These are phyloP conservation scores for Slavum lentiscoides DNA, from an alignment of 2,888 invertebrate genomes.

Conservation along the genomic window DNA sequence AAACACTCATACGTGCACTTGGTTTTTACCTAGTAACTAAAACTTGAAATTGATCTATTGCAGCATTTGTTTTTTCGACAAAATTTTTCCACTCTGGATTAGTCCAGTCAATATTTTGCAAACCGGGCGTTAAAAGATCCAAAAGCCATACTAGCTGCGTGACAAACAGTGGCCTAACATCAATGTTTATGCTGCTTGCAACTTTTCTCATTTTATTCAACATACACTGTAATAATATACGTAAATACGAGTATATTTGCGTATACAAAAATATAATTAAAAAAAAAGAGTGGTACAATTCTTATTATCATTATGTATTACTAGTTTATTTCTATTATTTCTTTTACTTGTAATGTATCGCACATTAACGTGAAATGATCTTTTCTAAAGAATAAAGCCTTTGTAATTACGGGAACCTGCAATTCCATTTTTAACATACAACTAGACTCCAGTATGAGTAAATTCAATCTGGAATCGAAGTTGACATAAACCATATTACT, in stretches of 20 bases:
- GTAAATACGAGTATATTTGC: background rate
- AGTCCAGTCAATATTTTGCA: constrained; percentile 83
- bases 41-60: constrained; percentile 79
- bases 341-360: constrained; percentile 72
- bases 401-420: constrained; percentile 79
- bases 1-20: background rate
- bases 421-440: constrained; percentile 80
- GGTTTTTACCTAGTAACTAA: constrained; percentile 64
- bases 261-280: no score
- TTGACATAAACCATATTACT: constrained; percentile 74
- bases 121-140: constrained; percentile 78
- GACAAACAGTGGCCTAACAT: constrained; percentile 86
- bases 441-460: constrained; percentile 82
- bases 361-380: constrained; percentile 76
- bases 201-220: constrained; percentile 75
- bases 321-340: background rate
- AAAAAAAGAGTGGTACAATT: no score
- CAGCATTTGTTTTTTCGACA: constrained; percentile 73
- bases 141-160: constrained; percentile 85
- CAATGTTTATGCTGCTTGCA: constrained; percentile 76
- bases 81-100: constrained; percentile 80
- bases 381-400: constrained; percentile 75
- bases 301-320: no score
- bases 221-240: constrained; percentile 66
- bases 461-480: constrained; percentile 73